These are phyloP conservation scores for Netelia virgata DNA, from an alignment of 2,888 invertebrate genomes.

Conservation along the genomic window DNA sequence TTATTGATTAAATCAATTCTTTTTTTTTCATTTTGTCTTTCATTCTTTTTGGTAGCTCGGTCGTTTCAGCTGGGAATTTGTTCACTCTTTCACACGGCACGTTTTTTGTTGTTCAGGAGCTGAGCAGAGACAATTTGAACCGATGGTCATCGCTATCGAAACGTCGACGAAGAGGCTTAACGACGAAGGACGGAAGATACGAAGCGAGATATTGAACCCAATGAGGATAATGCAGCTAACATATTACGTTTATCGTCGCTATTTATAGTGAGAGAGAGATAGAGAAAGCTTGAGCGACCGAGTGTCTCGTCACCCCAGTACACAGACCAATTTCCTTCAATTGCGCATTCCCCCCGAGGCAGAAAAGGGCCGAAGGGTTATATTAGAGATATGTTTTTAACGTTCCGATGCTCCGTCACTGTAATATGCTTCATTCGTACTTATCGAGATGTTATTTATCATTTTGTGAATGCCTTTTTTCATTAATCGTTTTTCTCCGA, in stretches of 20 bases:
- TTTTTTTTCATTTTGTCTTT: not conserved
- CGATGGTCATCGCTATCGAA: conserved; percentile 24
- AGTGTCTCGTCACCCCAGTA: conserved; percentile 64
- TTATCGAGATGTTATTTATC: not conserved
- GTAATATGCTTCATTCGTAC: not conserved
- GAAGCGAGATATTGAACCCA: conserved; percentile 70
- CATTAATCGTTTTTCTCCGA: not conserved
- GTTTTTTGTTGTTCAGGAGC: not conserved
- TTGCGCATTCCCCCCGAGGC: conserved; percentile 61
- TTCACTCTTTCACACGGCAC: not conserved
- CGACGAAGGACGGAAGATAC: conserved; percentile 35
- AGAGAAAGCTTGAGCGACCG: conserved; percentile 33
- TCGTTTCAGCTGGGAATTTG: conserved; percentile 3
- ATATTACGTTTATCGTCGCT: conserved; percentile 25
- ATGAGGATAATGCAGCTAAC: conserved; percentile 69
- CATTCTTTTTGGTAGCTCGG: not conserved
- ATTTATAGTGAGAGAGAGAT: conserved; percentile 40
- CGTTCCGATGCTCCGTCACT: conserved; percentile 14
- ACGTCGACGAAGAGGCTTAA: conserved; percentile 20
- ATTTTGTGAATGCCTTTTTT: not conserved
- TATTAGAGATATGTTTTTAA: conserved; percentile 36
- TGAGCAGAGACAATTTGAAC: not conserved
- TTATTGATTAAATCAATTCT: not conserved
- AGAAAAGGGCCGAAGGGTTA: conserved; percentile 46
- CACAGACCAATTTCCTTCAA: conserved; percentile 74